Conservation (phyloP, 1,140 invertebrate genomes). For the Aethina tumida region DNA sequence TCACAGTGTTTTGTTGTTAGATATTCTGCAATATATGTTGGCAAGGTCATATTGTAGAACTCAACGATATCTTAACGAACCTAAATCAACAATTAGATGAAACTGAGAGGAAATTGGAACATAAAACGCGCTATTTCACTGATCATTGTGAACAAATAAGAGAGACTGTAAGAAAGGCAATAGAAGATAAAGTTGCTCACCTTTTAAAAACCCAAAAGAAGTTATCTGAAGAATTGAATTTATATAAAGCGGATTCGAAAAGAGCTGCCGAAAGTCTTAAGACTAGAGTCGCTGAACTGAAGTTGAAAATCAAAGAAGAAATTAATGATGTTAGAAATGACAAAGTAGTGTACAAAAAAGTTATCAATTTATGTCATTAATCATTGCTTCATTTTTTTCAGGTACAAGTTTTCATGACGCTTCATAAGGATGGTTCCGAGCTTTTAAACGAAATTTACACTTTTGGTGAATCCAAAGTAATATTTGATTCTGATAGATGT, state of each 20-base stretch:
- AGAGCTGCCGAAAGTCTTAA: no score
- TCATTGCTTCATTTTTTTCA: slow-evolving; percentile 7
- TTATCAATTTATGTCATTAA: slow-evolving; percentile 2
- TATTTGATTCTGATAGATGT: slow-evolving; percentile 44
- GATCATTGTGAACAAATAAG: slow-evolving; percentile 20
- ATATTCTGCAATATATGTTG: slow-evolving; percentile 47
- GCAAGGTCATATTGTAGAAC: slow-evolving; percentile 44
- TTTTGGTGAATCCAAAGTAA: slow-evolving; percentile 40
- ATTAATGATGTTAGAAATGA: slow-evolving; percentile 6
- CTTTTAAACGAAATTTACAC: slow-evolving; percentile 41
- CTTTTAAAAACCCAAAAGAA: slow-evolving; percentile 29
- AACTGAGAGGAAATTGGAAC: slow-evolving; percentile 38
- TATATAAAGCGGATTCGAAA: slow-evolving; percentile 33
- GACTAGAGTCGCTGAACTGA: slow-evolving; percentile 33
- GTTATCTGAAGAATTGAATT: slow-evolving; percentile 32
- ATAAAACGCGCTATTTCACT: slow-evolving; percentile 43
- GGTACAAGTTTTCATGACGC: slow-evolving; percentile 33
- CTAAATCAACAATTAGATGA: slow-evolving; percentile 42
- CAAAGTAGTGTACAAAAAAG: slow-evolving; percentile 4
- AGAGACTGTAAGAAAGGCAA: slow-evolving; percentile 38
- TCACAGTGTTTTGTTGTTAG: slow-evolving; percentile 25
- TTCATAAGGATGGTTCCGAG: slow-evolving; percentile 42
- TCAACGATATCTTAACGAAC: slow-evolving; percentile 42
- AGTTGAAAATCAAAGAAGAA: slow-evolving; percentile 28
- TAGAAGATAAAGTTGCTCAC: slow-evolving; percentile 40